Conservation (phyloP, 2,888 invertebrate species). For the Hirtodrosophila histrioides region DNA sequence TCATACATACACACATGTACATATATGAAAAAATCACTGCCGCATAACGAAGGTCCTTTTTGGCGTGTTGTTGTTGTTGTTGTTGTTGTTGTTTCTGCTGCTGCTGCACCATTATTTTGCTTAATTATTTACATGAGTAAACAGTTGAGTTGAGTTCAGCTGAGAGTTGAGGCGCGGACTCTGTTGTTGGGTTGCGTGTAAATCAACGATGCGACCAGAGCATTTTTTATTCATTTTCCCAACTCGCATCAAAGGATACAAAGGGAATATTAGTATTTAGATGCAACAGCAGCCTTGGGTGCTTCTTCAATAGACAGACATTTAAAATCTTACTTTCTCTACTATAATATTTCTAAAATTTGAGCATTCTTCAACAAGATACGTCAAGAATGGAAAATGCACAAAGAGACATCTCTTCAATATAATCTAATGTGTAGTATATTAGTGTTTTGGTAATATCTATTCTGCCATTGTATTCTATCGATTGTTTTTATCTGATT, state of each 20-base stretch:
- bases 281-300: too few relatives aligned
- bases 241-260: not conserved
- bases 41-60: constrained; percentile 62
- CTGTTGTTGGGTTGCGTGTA: constrained; percentile 41
- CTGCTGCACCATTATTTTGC: constrained; percentile 74
- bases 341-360: too few relatives aligned
- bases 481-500: too few relatives aligned
- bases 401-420: too few relatives aligned
- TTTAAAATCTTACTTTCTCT: too few relatives aligned
- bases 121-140: constrained; percentile 78
- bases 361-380: too few relatives aligned
- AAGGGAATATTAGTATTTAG: not conserved
- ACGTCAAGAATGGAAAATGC: too few relatives aligned
- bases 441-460: too few relatives aligned
- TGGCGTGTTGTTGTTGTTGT: constrained; percentile 13
- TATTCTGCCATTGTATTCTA: too few relatives aligned
- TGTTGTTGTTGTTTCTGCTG: constrained; percentile 26
- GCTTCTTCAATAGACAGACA: too few relatives aligned
- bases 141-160: constrained; percentile 58
- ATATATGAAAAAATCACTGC: constrained; percentile 57
- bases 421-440: too few relatives aligned
- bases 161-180: constrained; percentile 7
- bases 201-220: constrained; percentile 30
- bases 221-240: constrained; percentile 2
- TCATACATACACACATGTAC: not conserved